Conservation (phyloP, 2,797 vertebrate species). For the Schizopygopsis malacanthus region DNA sequence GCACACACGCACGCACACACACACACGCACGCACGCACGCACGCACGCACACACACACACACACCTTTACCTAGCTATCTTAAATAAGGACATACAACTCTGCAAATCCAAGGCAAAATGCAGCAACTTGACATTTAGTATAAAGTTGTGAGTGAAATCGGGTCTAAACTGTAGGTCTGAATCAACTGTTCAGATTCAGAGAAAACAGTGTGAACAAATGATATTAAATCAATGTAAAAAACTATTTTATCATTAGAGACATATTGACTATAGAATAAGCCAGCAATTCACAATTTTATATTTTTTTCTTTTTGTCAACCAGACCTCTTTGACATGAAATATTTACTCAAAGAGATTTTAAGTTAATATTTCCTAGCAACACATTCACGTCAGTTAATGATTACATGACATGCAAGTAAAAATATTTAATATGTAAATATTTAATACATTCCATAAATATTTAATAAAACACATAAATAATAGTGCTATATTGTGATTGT, state of each 20-base stretch:
- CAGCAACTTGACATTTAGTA: not conserved
- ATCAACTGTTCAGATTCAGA: not conserved
- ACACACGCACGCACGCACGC: too few relatives aligned
- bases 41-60: not conserved
- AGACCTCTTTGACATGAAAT: too few relatives aligned
- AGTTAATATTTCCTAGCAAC: too few relatives aligned
- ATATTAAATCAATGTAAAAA: not conserved
- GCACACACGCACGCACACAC: too few relatives aligned
- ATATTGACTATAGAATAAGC: not conserved
- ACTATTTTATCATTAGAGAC: not conserved
- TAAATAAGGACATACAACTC: not conserved
- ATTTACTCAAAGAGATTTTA: too few relatives aligned
- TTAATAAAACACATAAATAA: too few relatives aligned
- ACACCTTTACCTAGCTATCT: not conserved
- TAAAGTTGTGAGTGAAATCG: not conserved
- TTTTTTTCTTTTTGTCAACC: too few relatives aligned
- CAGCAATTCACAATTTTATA: too few relatives aligned
- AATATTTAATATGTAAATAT: too few relatives aligned
- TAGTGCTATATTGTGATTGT: too few relatives aligned
- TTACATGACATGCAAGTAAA: not conserved
- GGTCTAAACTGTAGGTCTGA: not conserved
- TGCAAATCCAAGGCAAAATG: not conserved
- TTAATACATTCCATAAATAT: too few relatives aligned
- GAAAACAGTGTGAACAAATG: not conserved
- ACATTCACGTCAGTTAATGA: not conserved